These are phyloP conservation scores for Aplodontia rufa DNA, from an alignment of 2,113 vertebrate genomes.

Conservation along the genomic window DNA sequence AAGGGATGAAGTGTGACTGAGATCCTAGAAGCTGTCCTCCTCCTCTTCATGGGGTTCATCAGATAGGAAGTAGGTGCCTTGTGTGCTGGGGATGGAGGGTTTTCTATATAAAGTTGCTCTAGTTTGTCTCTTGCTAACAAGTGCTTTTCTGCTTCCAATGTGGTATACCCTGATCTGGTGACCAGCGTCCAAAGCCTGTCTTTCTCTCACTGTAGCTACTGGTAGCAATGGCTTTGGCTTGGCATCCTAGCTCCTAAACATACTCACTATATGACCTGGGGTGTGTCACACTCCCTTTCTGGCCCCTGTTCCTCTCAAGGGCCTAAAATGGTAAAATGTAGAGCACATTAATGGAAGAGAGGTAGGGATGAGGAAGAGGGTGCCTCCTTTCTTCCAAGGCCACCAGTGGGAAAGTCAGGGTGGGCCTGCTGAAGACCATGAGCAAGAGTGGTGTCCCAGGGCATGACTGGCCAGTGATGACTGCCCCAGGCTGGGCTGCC, in stretches of 20 bases:
- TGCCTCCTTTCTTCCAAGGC: neutral
- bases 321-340: neutral
- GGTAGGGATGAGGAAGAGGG: neutral
- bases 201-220: neutral
- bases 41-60: neutral
- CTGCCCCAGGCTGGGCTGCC: neutral
- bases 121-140: neutral
- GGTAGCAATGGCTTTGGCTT: neutral
- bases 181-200: neutral
- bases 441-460: neutral
- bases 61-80: neutral
- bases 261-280: neutral
- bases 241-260: neutral
- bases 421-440: neutral
- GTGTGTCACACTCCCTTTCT: neutral
- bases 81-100: neutral
- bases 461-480: neutral
- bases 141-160: neutral
- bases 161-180: neutral
- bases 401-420: neutral
- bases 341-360: neutral
- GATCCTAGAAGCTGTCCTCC: neutral
- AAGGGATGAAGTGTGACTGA: neutral
- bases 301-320: neutral
- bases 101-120: neutral